phyloP scores from a whole-genome alignment of 2,888 invertebrate species.

The Aphrophora alni region DNA sequence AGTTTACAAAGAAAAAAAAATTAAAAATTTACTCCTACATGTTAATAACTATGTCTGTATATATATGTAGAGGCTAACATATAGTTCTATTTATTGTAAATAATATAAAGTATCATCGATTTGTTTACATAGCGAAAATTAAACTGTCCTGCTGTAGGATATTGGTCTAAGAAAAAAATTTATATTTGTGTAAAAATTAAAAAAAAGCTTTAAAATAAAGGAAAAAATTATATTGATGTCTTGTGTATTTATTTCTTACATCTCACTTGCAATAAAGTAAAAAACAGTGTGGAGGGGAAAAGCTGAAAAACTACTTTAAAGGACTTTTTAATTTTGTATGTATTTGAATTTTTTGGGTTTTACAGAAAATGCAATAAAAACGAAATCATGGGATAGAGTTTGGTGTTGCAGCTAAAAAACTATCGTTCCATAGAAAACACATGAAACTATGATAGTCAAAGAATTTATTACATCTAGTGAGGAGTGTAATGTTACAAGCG shows the following conservation, averaged over 20 bases:
- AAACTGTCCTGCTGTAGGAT: background rate
- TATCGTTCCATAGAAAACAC: too few species aligned
- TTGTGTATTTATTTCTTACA: background rate
- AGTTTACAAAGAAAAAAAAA: background rate
- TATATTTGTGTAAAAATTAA: constrained; percentile 2
- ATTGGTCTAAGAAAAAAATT: background rate
- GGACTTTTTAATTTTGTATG: too few species aligned
- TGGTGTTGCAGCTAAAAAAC: too few species aligned
- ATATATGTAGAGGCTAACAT: background rate
- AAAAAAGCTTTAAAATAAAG: constrained; percentile 6
- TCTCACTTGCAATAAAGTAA: too few species aligned
- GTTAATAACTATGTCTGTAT: background rate
- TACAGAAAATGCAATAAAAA: too few species aligned
- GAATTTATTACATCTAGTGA: too few species aligned
- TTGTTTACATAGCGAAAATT: background rate
- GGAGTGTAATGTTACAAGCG: too few species aligned
- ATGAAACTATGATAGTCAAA: too few species aligned
- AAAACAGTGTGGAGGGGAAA: too few species aligned
- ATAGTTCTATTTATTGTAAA: constrained; percentile 9
- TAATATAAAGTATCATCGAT: background rate
- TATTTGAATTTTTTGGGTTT: too few species aligned
- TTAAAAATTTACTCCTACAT: background rate
- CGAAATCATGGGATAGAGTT: too few species aligned
- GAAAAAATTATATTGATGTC: background rate
- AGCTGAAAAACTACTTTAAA: too few species aligned